Percentiles rank a stretch among this genome's conserved stretches.
Evolutionary conservation across 1,140 invertebrate genomes (phyloP).

Genomic region (Trichonephila clavipes): DNA sequence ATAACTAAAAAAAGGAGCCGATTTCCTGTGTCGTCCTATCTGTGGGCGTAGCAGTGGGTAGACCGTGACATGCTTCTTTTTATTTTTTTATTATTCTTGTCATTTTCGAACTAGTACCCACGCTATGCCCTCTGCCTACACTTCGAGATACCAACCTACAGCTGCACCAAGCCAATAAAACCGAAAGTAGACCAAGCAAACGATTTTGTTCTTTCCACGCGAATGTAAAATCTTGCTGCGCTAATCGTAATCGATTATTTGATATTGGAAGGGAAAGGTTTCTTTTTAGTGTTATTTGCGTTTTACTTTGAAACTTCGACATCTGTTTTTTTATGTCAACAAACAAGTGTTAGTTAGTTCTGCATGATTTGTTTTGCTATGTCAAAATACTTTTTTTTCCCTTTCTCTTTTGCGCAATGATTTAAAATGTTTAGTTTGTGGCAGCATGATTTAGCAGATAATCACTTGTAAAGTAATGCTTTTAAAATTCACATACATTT

Average conservation of each 20-base stretch:
- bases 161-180: conserved; percentile 12
- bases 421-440: no score
- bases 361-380: neutral
- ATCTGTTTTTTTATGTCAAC: neutral
- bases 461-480: no score
- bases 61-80: conserved; percentile 67
- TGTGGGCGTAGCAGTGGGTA: conserved; percentile 66
- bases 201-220: neutral
- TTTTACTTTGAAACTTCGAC: neutral
- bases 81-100: neutral
- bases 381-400: neutral
- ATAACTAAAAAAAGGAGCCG: neutral
- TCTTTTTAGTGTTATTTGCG: neutral
- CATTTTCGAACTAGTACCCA: conserved; percentile 1
- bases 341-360: neutral
- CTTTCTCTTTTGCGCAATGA: no score
- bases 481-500: no score
- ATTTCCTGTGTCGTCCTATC: conserved; percentile 52
- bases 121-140: conserved; percentile 56
- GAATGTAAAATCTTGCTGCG: neutral
- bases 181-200: conserved; percentile 16
- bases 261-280: no score
- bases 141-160: conserved; percentile 29
- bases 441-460: no score
- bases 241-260: neutral